Conservation (phyloP, 2,113 vertebrate genomes). For the Chinchilla lanigera region DNA sequence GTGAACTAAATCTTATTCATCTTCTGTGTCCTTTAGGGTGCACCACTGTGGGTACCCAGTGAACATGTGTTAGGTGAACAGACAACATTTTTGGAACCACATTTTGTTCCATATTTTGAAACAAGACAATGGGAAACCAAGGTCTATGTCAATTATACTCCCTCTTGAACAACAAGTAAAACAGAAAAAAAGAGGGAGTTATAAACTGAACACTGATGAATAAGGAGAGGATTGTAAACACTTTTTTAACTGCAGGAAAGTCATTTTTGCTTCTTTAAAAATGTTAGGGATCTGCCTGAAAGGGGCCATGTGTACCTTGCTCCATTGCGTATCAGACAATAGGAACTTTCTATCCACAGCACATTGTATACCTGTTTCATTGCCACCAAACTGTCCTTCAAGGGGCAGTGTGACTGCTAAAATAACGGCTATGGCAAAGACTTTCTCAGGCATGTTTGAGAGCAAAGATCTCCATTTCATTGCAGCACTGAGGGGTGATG, state of each 20-base stretch:
- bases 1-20: not conserved
- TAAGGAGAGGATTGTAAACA: not conserved
- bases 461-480: not conserved
- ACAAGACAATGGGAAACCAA: not conserved
- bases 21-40: not conserved
- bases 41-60: not conserved
- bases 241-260: not conserved
- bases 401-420: not conserved
- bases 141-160: not conserved
- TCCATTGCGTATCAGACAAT: not conserved
- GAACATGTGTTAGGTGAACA: not conserved
- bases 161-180: slow-evolving; percentile 12
- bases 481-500: not conserved
- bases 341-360: not conserved
- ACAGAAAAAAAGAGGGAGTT: not conserved
- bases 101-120: not conserved
- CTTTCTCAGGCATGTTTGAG: not conserved
- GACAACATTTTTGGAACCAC: not conserved
- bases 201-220: not conserved
- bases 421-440: not conserved
- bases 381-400: not conserved
- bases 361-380: not conserved
- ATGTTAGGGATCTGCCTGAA: not conserved
- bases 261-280: not conserved
- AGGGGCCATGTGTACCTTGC: not conserved